phyloP scores from a whole-genome alignment of 2,113 vertebrate species.

The Tachycineta bicolor region DNA sequence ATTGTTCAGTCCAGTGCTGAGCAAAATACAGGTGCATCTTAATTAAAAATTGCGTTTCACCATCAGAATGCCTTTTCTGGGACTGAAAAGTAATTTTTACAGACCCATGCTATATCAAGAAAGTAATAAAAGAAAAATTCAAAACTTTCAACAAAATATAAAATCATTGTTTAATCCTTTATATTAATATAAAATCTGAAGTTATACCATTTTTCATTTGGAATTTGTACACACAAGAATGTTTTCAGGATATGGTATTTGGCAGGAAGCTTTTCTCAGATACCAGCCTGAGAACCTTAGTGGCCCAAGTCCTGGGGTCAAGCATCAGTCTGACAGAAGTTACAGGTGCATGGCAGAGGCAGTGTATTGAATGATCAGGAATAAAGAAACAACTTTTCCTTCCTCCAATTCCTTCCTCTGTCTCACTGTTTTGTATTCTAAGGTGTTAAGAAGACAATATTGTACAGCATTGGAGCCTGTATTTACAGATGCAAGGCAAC shows the following conservation, averaged over 20 bases:
- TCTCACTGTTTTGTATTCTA: not conserved
- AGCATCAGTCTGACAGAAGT: not conserved
- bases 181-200: not conserved
- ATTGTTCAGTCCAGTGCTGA: not conserved
- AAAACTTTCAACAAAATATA: not conserved
- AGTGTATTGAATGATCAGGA: not conserved
- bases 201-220: not conserved
- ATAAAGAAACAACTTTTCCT: not conserved
- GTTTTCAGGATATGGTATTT: not conserved
- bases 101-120: not conserved
- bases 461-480: not conserved
- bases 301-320: not conserved
- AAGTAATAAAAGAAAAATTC: not conserved
- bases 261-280: not conserved
- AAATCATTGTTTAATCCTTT: not conserved
- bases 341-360: not conserved
- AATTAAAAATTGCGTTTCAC: not conserved
- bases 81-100: not conserved
- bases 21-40: not conserved
- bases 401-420: not conserved
- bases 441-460: not conserved
- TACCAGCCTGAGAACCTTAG: not conserved
- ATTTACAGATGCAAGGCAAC: not conserved
- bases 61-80: not conserved
- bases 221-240: not conserved